phyloP scores from a whole-genome alignment of 2,797 vertebrate species.

The Gila robusta region DNA sequence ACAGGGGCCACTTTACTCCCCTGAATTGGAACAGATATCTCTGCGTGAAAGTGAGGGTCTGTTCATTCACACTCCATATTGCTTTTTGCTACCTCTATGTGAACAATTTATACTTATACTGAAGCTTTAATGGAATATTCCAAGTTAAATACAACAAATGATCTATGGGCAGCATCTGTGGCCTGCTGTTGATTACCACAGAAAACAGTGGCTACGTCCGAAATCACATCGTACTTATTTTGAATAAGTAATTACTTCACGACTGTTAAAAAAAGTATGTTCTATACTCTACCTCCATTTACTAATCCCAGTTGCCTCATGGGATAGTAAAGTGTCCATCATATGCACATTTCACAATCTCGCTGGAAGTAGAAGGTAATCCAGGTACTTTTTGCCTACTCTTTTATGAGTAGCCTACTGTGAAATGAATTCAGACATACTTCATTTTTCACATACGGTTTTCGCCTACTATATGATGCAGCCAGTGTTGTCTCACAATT shows the following conservation, averaged over 20 bases:
- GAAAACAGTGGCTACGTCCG: not conserved
- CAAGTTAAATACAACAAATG: not conserved
- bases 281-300: not conserved
- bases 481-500: not conserved
- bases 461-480: not conserved
- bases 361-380: no score
- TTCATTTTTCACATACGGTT: not conserved
- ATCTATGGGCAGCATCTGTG: not conserved
- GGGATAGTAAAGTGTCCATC: not conserved
- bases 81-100: not conserved
- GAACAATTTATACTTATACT: not conserved
- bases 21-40: slow-evolving; percentile 88
- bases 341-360: no score
- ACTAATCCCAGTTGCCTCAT: not conserved
- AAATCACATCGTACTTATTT: no score
- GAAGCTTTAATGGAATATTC: not conserved
- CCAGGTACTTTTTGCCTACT: no score
- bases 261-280: not conserved
- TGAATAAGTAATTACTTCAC: no score
- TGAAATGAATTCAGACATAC: no score
- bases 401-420: no score
- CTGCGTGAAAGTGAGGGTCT: slow-evolving; percentile 99
- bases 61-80: slow-evolving; percentile 65
- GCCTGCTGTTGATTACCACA: not conserved
- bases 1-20: slow-evolving; percentile 85